Conservation (phyloP, 1,140 invertebrate species). For the Drosophila rhopaloa region DNA sequence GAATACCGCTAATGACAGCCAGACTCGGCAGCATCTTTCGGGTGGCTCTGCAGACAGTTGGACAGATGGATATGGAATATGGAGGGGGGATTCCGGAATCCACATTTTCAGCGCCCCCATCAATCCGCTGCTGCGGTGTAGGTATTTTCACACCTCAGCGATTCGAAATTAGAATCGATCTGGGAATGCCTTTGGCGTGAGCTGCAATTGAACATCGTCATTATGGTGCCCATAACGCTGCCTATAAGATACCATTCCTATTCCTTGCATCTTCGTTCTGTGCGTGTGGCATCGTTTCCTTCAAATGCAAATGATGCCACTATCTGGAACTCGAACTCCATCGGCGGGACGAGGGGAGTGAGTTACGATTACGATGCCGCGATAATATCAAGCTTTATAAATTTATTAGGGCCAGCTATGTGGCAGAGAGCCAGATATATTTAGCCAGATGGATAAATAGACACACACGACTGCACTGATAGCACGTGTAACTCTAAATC, state of each 20-base stretch:
- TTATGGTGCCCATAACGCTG: slow-evolving; percentile 8
- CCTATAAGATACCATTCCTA: neutral
- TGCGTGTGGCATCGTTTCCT: slow-evolving; percentile 46
- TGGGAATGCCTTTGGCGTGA: slow-evolving; percentile 13
- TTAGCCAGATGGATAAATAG: slow-evolving; percentile 47
- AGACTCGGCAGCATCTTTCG: slow-evolving; percentile 17
- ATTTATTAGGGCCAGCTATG: slow-evolving; percentile 53
- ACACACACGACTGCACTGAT: slow-evolving; percentile 5
- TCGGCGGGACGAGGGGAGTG: slow-evolving; percentile 8
- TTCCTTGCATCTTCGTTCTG: neutral
- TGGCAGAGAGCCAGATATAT: slow-evolving; percentile 42
- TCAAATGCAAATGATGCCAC: slow-evolving; percentile 55
- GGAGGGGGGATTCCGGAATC: slow-evolving; percentile 3
- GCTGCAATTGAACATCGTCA: slow-evolving; percentile 46
- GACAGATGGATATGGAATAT: neutral
- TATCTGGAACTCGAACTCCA: slow-evolving; percentile 15
- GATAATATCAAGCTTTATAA: slow-evolving; percentile 54
- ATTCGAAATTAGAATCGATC: slow-evolving; percentile 51
- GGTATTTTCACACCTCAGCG: slow-evolving; percentile 79
- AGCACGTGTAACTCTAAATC: neutral
- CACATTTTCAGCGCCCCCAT: slow-evolving; percentile 53
- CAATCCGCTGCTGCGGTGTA: slow-evolving; percentile 63
- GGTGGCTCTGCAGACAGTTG: slow-evolving; percentile 33
- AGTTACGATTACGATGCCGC: slow-evolving; percentile 34
- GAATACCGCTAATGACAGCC: slow-evolving; percentile 82